Evolutionary conservation across 2,888 invertebrate species (phyloP).

Genomic region (Tetrapedia diversipes): DNA sequence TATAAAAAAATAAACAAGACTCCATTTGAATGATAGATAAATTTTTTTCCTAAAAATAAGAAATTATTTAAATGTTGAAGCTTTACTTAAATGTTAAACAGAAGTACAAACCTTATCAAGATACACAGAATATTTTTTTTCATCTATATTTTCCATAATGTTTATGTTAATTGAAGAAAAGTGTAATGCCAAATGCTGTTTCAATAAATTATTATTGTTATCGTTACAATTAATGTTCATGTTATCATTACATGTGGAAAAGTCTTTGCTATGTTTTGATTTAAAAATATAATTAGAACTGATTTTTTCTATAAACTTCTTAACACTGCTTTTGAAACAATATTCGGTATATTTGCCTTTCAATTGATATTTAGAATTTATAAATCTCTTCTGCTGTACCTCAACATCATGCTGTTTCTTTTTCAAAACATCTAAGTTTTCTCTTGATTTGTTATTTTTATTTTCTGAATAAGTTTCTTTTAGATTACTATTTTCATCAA

Average conservation of each 20-base stretch:
- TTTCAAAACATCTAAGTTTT: not conserved
- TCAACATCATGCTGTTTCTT: constrained; percentile 1
- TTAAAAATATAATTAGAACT: not conserved
- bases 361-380: constrained; percentile 1
- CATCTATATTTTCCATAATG: not conserved
- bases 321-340: constrained; percentile 9
- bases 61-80: not conserved
- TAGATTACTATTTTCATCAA: not conserved
- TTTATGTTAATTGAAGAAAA: not conserved
- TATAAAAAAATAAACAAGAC: constrained; percentile 70
- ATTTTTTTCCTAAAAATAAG: constrained; percentile 30
- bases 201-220: constrained; percentile 24
- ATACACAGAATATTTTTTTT: not conserved
- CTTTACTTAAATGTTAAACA: not conserved
- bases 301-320: constrained; percentile 7
- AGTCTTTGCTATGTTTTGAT: not conserved
- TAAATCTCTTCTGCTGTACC: not conserved
- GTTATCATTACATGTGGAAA: not conserved
- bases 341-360: not conserved
- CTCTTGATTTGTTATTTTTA: not conserved
- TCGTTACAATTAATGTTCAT: constrained; percentile 7
- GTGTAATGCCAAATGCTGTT: not conserved
- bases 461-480: not conserved
- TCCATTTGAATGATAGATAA: constrained; percentile 27
- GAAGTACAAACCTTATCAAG: constrained; percentile 32